phyloP scores from a whole-genome alignment of 2,797 vertebrate genomes.

The Garrulus glandarius region DNA sequence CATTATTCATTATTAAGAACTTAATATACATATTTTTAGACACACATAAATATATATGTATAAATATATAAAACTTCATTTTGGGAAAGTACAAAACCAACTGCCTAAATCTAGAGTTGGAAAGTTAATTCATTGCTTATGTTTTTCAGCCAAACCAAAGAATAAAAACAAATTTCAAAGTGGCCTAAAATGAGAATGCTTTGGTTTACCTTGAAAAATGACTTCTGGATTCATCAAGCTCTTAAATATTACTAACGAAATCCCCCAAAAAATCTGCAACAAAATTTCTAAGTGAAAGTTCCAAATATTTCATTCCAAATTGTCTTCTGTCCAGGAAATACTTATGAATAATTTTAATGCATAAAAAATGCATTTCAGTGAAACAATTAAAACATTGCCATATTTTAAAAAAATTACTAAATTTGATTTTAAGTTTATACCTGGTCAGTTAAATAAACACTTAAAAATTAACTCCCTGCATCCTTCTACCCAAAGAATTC shows the following conservation, averaged over 20 bases:
- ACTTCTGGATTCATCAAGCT: not conserved
- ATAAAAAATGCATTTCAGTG: not conserved
- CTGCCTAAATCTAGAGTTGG: not conserved
- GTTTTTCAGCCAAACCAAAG: not conserved
- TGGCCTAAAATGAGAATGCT: not conserved
- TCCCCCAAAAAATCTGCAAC: fast-evolving
- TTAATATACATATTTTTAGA: not conserved
- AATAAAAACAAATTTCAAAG: not conserved
- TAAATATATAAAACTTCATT: not conserved
- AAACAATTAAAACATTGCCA: not conserved
- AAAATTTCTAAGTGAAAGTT: not conserved
- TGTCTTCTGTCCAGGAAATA: not conserved
- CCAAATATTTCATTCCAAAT: not conserved
- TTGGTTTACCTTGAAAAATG: not conserved
- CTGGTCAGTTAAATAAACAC: not conserved
- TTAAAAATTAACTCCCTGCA: not conserved
- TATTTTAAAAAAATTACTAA: not conserved
- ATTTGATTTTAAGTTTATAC: not conserved
- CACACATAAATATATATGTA: not conserved
- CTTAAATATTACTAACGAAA: not conserved
- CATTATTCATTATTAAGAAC: not conserved
- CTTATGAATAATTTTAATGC: not conserved
- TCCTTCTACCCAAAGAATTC: not conserved
- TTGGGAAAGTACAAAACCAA: not conserved
- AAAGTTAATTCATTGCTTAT: not conserved